phyloP scores from a whole-genome alignment of 2,113 vertebrate genomes.

The Diadophis punctatus region DNA sequence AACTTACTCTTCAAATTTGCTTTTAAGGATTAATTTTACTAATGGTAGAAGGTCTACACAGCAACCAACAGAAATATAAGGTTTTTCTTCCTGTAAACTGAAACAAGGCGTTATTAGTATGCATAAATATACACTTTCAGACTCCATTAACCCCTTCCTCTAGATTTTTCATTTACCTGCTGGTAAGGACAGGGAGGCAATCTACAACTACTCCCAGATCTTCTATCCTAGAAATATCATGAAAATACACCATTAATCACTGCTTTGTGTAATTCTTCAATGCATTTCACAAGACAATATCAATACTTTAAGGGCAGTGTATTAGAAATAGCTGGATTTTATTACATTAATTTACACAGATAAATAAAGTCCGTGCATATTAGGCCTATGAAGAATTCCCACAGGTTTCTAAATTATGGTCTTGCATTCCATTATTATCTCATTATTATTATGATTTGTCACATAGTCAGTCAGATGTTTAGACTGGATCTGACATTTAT shows the following conservation, averaged over 20 bases:
- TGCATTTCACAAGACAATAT: background rate
- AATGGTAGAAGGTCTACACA: slow-evolving; percentile 91
- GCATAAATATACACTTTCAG: slow-evolving; percentile 22
- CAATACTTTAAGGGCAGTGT: background rate
- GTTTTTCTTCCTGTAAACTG: slow-evolving; percentile 84
- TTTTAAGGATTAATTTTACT: slow-evolving; percentile 81
- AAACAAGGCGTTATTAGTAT: slow-evolving; percentile 51
- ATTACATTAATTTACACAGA: background rate
- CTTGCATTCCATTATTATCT: background rate
- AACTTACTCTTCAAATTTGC: slow-evolving; percentile 91
- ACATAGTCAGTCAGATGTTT: background rate
- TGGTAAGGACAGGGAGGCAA: slow-evolving; percentile 88
- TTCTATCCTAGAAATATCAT: slow-evolving; percentile 76
- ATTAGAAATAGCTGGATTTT: background rate
- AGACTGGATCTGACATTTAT: background rate
- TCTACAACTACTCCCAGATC: slow-evolving; percentile 89
- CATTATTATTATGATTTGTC: background rate
- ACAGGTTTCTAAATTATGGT: background rate
- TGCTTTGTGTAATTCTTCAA: background rate
- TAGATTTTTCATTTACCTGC: slow-evolving; percentile 74
- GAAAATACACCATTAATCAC: slow-evolving; percentile 28
- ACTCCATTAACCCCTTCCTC: slow-evolving; percentile 12
- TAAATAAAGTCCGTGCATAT: background rate
- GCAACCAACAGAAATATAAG: slow-evolving; percentile 81
- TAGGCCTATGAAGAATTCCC: background rate